Conservation (phyloP, 2,888 invertebrate species). For the Mactromeris polynyma region DNA sequence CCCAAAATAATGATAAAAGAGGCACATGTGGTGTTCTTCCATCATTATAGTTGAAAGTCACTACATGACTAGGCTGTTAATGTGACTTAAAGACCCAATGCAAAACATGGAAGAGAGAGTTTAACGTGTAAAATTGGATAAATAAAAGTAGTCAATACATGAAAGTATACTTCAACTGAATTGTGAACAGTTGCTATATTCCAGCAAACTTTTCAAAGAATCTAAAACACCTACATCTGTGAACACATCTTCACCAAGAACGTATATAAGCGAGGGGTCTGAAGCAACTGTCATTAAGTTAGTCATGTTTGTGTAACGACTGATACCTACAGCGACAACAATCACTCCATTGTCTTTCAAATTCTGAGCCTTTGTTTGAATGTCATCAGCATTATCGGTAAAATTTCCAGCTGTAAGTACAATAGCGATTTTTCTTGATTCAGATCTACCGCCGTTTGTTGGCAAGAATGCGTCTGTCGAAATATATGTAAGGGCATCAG, state of each 20-base stretch:
- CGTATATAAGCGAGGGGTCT: background rate
- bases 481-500: background rate
- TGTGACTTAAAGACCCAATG: no score
- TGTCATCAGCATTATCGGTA: background rate
- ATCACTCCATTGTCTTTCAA: slow-evolving; percentile 1
- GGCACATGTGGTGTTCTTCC: no score
- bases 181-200: slow-evolving; percentile 22
- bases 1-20: no score
- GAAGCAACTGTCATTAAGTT: background rate
- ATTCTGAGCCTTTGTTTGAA: background rate
- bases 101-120: no score
- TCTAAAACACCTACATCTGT: background rate
- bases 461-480: background rate
- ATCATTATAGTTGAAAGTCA: no score
- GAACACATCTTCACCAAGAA: slow-evolving; percentile 21
- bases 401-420: slow-evolving; percentile 10
- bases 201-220: background rate
- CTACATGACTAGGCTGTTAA: no score
- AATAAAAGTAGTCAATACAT: no score
- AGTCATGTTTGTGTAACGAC: background rate
- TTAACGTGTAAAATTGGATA: no score
- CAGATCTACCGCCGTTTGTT: background rate
- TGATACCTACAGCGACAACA: slow-evolving; percentile 3
- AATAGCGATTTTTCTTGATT: slow-evolving; percentile 9
- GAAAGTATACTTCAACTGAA: no score